Evolutionary conservation across 2,797 vertebrate genomes (phyloP), one percentile per base, ranked within the genome.

Genomic region (Buceros bicornis): DNA sequence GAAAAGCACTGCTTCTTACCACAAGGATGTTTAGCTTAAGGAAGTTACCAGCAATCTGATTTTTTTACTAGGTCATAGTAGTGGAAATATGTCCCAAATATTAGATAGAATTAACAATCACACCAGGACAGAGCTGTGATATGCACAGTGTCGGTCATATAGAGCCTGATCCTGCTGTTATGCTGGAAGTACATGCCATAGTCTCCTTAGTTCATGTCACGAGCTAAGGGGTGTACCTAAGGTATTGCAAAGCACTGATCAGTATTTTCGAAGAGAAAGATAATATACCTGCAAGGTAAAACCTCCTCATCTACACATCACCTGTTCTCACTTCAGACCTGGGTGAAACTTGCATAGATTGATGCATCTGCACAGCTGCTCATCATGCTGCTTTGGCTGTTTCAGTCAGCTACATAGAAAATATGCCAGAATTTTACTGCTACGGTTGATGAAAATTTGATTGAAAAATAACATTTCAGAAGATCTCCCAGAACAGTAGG

Each of bases 291-390:
- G 31, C 18, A 28, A 70, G 56, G 60, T 65, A 54, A 48, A 89
- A 73, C 5, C 4, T 24, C 4, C 62, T 50, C 19, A 11, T 26
- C 14, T 53, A n/a, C 37, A 21, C 15, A 11, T 57, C 1, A 0
- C 28, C 25, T 20, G 3, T 61, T 37, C 82, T 73, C 22, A 29
- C 35, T 35, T 42, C 9, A 43, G 48, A 22, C 40, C n/a, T 66
- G n/a, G 17, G 26, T 57, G 88, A 48, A 40, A 40, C 37, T 16
- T 56, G 56, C 58, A 21, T 8, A 61, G 51, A 33, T 19, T 43
- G 48, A 40, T 87, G 56, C 28, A 16, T 73, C 67, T 80, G 56
- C 60, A 54, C 48, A 73, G 72, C 56, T 66, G 60, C 56, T 93
- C 31, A 6, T 62, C 69, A 28, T 6, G 33, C 35, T 45, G n/a